These are phyloP conservation scores for Porites cylindrica DNA, from an alignment of 92 coral and sea anemone genomes.

Conservation along the genomic window DNA sequence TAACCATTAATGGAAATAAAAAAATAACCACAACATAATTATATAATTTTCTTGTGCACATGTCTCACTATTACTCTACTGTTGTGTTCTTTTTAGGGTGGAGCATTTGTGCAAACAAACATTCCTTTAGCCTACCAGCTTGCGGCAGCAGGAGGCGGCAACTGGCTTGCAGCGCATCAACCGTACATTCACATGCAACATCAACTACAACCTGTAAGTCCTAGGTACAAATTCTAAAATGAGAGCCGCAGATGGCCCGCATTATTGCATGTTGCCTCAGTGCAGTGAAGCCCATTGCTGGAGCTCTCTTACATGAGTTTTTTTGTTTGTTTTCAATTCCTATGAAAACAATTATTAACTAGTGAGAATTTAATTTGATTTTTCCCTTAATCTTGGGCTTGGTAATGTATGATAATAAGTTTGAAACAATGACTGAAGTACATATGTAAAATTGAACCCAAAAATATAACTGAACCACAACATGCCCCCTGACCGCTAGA, in stretches of 20 bases:
- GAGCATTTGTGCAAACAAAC: conserved; percentile 36
- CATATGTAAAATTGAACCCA: too few relatives aligned
- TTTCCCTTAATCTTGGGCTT: too few relatives aligned
- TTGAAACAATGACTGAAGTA: too few relatives aligned
- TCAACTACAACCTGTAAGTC: conserved; percentile 58
- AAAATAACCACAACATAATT: too few relatives aligned
- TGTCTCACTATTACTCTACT: not conserved
- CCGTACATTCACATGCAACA: conserved; percentile 91
- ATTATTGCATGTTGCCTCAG: not conserved
- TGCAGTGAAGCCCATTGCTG: not conserved
- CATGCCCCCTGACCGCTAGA: too few relatives aligned
- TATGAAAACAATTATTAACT: too few relatives aligned
- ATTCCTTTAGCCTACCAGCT: conserved; percentile 61
- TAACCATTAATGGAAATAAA: too few relatives aligned
- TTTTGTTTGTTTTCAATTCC: too few relatives aligned
- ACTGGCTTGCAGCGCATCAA: conserved; percentile 76
- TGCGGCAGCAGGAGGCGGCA: conserved; percentile 69
- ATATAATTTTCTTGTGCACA: not conserved
- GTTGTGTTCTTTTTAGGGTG: not conserved
- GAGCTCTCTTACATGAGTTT: too few relatives aligned
- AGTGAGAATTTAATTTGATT: too few relatives aligned
- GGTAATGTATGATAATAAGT: too few relatives aligned
- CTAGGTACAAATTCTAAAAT: not conserved
- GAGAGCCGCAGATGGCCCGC: not conserved
- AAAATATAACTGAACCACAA: too few relatives aligned